These are phyloP conservation scores for Cydia amplana DNA, from an alignment of 1,140 invertebrate genomes.

Conservation along the genomic window DNA sequence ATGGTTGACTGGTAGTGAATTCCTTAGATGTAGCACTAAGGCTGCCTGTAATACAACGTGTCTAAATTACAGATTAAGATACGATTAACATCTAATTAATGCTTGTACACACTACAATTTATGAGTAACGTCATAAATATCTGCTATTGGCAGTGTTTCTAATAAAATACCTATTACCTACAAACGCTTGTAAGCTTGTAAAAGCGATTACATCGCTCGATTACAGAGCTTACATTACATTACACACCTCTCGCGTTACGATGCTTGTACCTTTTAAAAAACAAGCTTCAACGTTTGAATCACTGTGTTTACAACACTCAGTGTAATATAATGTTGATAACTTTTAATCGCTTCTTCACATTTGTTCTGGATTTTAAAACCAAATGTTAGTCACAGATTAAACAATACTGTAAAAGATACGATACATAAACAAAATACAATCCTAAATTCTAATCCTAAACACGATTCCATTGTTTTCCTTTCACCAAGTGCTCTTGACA, in stretches of 20 bases:
- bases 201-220: neutral
- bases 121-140: too few species aligned
- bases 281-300: neutral
- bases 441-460: neutral
- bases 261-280: conserved; percentile 8
- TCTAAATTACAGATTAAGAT: too few species aligned
- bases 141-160: neutral
- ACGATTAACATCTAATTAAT: too few species aligned
- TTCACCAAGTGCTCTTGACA: too few species aligned
- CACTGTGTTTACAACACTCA: neutral
- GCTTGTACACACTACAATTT: too few species aligned
- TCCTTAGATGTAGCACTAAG: too few species aligned
- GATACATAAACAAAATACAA: neutral
- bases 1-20: too few species aligned
- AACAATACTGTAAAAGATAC: neutral
- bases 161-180: too few species aligned
- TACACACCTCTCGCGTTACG: neutral
- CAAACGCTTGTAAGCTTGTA: too few species aligned
- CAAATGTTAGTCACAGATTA: neutral
- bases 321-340: neutral
- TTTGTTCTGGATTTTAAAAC: conserved; percentile 13
- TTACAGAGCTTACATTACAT: neutral
- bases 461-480: too few species aligned
- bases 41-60: too few species aligned
- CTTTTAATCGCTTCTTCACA: neutral